These are phyloP conservation scores for Hirudinaria manillensis DNA, from an alignment of 2,888 invertebrate species.

Conservation along the genomic window DNA sequence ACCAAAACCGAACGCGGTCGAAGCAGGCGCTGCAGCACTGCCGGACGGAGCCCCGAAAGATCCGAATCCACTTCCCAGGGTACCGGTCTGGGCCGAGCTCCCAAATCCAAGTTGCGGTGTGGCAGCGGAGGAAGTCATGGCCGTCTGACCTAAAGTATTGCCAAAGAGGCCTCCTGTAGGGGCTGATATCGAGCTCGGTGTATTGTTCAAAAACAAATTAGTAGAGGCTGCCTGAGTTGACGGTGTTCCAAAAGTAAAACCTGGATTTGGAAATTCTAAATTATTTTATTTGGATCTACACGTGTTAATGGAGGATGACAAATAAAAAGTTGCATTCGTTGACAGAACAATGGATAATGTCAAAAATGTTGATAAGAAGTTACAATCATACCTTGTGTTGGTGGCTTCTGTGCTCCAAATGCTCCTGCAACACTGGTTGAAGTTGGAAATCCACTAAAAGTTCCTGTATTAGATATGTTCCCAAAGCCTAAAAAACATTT, in stretches of 20 bases:
- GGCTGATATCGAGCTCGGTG: neutral
- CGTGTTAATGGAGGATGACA: too few relatives aligned
- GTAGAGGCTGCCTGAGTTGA: neutral
- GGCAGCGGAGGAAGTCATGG: neutral
- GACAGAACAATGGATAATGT: too few relatives aligned
- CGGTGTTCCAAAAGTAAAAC: neutral
- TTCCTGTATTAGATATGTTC: neutral
- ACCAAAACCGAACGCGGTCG: too few relatives aligned
- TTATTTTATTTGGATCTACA: too few relatives aligned
- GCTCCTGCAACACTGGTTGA: neutral
- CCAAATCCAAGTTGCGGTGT: neutral
- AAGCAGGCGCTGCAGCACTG: too few relatives aligned
- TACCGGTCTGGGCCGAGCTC: neutral
- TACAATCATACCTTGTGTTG: too few relatives aligned
- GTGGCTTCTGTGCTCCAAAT: too few relatives aligned
- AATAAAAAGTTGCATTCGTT: too few relatives aligned
- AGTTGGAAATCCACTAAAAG: neutral
- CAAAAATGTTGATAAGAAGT: too few relatives aligned
- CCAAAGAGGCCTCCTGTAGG: neutral
- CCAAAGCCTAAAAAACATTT: conserved; percentile 10
- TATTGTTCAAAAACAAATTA: neutral
- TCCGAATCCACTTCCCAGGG: neutral
- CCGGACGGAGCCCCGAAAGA: neutral
- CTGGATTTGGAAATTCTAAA: neutral
- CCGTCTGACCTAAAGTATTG: neutral